Evolutionary conservation across 2,888 invertebrate species (phyloP).

Genomic region (Pachliopta kotzebuea): DNA sequence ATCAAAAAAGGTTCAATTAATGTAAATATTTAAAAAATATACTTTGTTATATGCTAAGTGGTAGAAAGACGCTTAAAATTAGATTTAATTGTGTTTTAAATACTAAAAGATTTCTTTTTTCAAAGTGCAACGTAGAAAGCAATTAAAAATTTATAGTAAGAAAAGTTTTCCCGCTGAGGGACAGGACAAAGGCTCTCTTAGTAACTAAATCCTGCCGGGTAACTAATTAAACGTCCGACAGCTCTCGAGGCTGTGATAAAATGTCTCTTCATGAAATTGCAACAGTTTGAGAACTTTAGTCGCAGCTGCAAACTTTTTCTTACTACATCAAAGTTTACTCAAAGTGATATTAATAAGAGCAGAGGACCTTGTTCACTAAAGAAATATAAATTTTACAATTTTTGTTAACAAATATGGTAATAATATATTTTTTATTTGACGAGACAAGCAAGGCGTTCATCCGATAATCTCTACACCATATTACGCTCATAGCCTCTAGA

Average conservation of each 20-base stretch:
- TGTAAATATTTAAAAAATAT: too few species aligned
- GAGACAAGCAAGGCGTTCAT: too few species aligned
- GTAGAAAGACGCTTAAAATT: too few species aligned
- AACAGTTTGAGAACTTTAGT: slow-evolving; percentile 28
- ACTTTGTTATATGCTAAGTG: too few species aligned
- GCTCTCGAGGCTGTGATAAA: slow-evolving; percentile 37
- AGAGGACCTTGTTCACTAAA: not conserved
- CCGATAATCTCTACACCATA: too few species aligned
- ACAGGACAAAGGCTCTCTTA: slow-evolving; percentile 34
- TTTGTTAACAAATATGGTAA: not conserved
- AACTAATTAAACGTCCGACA: slow-evolving; percentile 54
- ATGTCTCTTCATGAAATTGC: slow-evolving; percentile 38
- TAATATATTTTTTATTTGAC: too few species aligned
- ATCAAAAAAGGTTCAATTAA: too few species aligned
- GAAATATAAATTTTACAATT: not conserved
- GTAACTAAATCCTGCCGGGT: slow-evolving; percentile 42
- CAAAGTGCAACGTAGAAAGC: not conserved
- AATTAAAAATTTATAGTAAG: slow-evolving; percentile 9
- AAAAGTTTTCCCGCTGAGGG: slow-evolving; percentile 24
- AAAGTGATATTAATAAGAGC: slow-evolving; percentile 6
- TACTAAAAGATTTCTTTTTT: not conserved
- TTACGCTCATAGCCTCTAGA: too few species aligned
- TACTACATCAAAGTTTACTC: slow-evolving; percentile 6
- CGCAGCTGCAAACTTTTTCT: slow-evolving; percentile 20
- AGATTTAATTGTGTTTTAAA: not conserved